phyloP scores from a whole-genome alignment of 1,140 invertebrate species.

The Drosophila arizonae region DNA sequence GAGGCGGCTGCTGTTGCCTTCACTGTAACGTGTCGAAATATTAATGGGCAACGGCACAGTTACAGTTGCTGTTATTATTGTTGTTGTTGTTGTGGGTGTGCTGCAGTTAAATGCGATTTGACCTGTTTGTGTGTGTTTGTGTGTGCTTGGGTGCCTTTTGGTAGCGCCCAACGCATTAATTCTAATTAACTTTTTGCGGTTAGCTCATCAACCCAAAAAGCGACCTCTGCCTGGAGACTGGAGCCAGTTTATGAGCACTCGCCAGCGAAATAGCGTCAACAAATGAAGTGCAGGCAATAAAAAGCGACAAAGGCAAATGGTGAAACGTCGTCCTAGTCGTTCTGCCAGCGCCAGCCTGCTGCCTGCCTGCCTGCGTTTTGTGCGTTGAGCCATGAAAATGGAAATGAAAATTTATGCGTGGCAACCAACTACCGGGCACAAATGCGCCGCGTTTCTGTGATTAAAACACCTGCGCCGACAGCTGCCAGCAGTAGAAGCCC shows the following conservation, averaged over 20 bases:
- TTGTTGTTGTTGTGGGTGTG: slow-evolving; percentile 8
- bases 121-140: slow-evolving; percentile 19
- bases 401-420: slow-evolving; percentile 79
- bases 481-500: slow-evolving; percentile 42
- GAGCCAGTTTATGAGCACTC: slow-evolving; percentile 56
- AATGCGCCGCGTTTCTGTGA: slow-evolving; percentile 55
- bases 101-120: slow-evolving; percentile 75
- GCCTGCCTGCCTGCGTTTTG: slow-evolving; percentile 35
- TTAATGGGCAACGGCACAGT: slow-evolving; percentile 43
- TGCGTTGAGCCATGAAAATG: slow-evolving; percentile 77
- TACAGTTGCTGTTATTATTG: too few relatives aligned
- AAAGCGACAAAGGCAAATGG: slow-evolving; percentile 79
- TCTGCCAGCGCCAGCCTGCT: slow-evolving; percentile 13
- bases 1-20: slow-evolving; percentile 21
- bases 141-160: slow-evolving; percentile 11
- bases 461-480: slow-evolving; percentile 78
- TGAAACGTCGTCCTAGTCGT: slow-evolving; percentile 43
- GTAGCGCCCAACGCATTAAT: slow-evolving; percentile 66
- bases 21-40: slow-evolving; percentile 51
- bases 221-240: slow-evolving; percentile 15
- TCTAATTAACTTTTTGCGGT: slow-evolving; percentile 81
- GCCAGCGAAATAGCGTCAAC: slow-evolving; percentile 64
- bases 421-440: slow-evolving; percentile 30
- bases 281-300: slow-evolving; percentile 81
- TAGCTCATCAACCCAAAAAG: slow-evolving; percentile 55